Percentiles rank a stretch among this genome's conserved stretches.
Conservation (phyloP, 2,888 invertebrate species). For the Alitta virens region DNA sequence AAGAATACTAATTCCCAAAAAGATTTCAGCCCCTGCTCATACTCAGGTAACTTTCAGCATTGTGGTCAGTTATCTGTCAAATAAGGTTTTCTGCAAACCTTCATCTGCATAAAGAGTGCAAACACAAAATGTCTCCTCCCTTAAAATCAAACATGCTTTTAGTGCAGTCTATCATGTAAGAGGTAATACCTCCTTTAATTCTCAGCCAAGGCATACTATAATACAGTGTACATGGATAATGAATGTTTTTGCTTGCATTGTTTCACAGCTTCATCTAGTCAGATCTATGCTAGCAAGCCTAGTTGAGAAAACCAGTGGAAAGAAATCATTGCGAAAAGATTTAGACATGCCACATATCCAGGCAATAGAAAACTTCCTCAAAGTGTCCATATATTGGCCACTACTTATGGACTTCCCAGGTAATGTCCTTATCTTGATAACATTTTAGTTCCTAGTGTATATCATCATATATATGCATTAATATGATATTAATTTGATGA, state of each 20-base stretch:
- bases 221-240: too few relatives aligned
- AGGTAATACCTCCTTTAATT: too few relatives aligned
- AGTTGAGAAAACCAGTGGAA: slow-evolving; percentile 71
- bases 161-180: too few relatives aligned
- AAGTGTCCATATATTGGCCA: slow-evolving; percentile 27
- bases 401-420: slow-evolving; percentile 29
- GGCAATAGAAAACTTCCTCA: slow-evolving; percentile 32
- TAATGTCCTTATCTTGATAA: not conserved
- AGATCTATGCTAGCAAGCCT: slow-evolving; percentile 94
- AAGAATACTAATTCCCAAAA: not conserved
- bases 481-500: not conserved
- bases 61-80: too few relatives aligned
- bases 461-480: not conserved
- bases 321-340: slow-evolving; percentile 29
- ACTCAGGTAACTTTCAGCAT: too few relatives aligned
- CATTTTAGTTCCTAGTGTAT: not conserved
- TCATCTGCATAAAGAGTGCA: too few relatives aligned
- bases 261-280: slow-evolving; percentile 88
- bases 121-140: too few relatives aligned
- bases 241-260: too few relatives aligned
- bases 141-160: too few relatives aligned
- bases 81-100: too few relatives aligned
- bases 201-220: too few relatives aligned
- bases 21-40: too few relatives aligned
- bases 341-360: slow-evolving; percentile 26